Evolutionary conservation across 2,113 vertebrate genomes (phyloP), one percentile per base, ranked within the genome.

Genomic region (Puntigrus tetrazona): DNA sequence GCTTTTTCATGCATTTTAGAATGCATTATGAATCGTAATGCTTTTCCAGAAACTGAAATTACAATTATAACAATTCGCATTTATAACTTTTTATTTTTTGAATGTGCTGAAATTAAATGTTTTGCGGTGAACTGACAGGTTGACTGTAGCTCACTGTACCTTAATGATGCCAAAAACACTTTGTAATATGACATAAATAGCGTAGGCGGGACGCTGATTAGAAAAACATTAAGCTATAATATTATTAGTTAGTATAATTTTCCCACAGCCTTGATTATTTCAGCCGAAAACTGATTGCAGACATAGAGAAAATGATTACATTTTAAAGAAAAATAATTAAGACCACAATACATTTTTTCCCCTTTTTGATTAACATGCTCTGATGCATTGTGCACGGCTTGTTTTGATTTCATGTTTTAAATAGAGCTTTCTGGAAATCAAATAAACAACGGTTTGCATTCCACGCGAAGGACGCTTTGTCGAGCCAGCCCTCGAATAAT

Each of bases 391-490:
- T 63, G n/a, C 27, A 63, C 16, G 57, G 57, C n/a, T 61, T 27
- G 57, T 61, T 61, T 63, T 63, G 25, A 73, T 73, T 72, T 73
- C 69, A 45, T 25, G 22, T 57, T 57, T 57, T 57, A 57, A 57
- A 74, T 14, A 29, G 14, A 47, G 13, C 43, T 74, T 29, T 31
- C 14, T n/a, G 47, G 18, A 57, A 16, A 81, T 70, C 8, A 83
- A 79, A 73, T 25, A 85, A 81, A 82, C 27, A 72, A 34, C 3
- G 5, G 55, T 18, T n/a, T 20, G 80, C 70, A 72, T 36, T 75
- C 50, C 18, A 67, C 5, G 61, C 76, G 80, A 63, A 76, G 14
- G 27, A 81, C 5, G 11, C 50, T 43, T 41, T 72, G 27, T 72
- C 43, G 65, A 82, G n/a, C 34, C 65, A 78, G 27, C n/a, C 38